Conservation (phyloP, 2,888 invertebrate species). For the Synanthedon andrenaeformis region DNA sequence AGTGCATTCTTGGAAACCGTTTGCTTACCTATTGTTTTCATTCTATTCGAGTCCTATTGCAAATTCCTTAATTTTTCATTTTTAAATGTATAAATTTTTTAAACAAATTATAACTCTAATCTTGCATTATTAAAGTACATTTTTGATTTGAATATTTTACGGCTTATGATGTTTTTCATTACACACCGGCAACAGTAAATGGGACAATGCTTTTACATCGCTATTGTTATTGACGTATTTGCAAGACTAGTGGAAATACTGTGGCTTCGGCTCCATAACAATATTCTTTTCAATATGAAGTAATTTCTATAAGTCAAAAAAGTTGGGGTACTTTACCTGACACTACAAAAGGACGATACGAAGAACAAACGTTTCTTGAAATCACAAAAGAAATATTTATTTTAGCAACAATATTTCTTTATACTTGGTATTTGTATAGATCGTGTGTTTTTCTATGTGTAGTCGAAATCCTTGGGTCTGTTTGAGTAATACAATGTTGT, state of each 20-base stretch:
- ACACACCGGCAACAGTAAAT: not conserved
- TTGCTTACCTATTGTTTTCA: not conserved
- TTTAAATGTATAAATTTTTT: constrained; percentile 5
- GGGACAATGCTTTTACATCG: not conserved
- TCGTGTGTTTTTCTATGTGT: not conserved
- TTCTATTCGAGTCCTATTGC: constrained; percentile 15
- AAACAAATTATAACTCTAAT: not conserved
- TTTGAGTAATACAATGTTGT: no score
- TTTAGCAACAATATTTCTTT: not conserved
- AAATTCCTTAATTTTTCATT: constrained; percentile 21
- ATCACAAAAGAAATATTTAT: not conserved
- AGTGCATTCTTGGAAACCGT: not conserved
- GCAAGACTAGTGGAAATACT: not conserved
- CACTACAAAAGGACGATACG: no score
- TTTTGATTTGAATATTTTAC: not conserved
- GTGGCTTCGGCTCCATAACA: not conserved
- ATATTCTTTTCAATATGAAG: no score
- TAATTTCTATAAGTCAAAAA: no score
- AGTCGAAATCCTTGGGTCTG: not conserved
- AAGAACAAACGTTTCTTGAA: not conserved
- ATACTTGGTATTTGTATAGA: not conserved
- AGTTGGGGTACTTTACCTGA: no score
- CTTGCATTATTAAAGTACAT: not conserved
- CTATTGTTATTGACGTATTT: not conserved
- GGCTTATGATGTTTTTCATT: not conserved